Conservation (phyloP, 2,797 vertebrate species). For the Hafferia zeledoni region DNA sequence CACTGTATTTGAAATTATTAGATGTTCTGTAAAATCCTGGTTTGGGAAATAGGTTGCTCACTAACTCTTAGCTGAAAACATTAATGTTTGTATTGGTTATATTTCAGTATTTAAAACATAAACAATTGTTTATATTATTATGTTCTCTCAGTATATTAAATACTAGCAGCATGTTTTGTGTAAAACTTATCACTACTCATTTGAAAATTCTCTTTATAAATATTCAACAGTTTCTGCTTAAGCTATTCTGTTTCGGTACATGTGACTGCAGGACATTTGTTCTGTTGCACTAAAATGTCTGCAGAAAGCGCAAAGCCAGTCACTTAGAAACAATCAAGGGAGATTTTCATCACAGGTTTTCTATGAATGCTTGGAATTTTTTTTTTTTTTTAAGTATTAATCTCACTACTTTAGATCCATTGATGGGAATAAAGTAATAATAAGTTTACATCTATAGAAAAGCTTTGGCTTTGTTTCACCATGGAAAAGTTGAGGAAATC, state of each 20-base stretch:
- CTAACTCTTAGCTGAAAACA: not conserved
- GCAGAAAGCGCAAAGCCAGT: not conserved
- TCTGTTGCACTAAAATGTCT: not conserved
- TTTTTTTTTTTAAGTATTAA: not conserved
- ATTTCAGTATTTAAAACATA: not conserved
- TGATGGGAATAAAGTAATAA: not conserved
- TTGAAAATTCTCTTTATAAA: not conserved
- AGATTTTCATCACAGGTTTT: not conserved
- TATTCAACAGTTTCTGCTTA: not conserved
- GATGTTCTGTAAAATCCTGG: not conserved
- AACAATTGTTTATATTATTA: not conserved
- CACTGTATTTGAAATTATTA: not conserved
- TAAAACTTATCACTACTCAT: not conserved
- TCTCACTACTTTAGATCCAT: not conserved
- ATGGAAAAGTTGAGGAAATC: not conserved
- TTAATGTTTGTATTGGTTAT: not conserved
- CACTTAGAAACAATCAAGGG: not conserved
- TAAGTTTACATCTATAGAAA: not conserved
- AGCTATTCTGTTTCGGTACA: not conserved
- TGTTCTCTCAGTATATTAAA: not conserved
- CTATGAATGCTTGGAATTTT: not conserved
- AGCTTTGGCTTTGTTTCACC: not conserved
- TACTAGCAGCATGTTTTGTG: not conserved
- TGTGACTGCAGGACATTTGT: not conserved
- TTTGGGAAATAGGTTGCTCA: not conserved